These are phyloP conservation scores for Epinephelus awoara DNA, from an alignment of 2,797 vertebrate genomes.

Conservation along the genomic window DNA sequence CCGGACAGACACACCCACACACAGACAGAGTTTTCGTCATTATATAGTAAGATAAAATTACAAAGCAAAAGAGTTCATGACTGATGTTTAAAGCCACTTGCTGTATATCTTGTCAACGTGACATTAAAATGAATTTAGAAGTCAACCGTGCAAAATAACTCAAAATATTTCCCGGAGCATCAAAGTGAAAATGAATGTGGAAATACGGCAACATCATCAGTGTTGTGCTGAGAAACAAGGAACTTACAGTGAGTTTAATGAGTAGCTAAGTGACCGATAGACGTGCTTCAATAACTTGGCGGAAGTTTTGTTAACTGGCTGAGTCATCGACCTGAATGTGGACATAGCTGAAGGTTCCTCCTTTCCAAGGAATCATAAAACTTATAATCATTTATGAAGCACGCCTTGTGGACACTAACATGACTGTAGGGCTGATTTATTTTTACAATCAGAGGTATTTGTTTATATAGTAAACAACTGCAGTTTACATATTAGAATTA, in stretches of 20 bases:
- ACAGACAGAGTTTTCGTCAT: no score
- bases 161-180: not conserved
- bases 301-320: not conserved
- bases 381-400: not conserved
- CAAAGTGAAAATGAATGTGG: not conserved
- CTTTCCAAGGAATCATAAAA: constrained; percentile 4
- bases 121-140: not conserved
- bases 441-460: not conserved
- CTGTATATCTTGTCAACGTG: accelerated
- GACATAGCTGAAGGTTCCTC: not conserved
- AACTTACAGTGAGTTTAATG: not conserved
- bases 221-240: not conserved
- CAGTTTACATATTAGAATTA: not conserved
- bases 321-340: not conserved
- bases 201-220: not conserved
- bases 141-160: not conserved
- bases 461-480: not conserved
- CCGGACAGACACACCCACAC: no score
- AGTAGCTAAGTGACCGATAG: accelerated
- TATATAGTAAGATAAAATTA: no score
- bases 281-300: not conserved
- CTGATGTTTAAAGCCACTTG: not conserved
- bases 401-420: not conserved
- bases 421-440: not conserved
- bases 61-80: not conserved